These are phyloP conservation scores for Prorops nasuta DNA, from an alignment of 1,140 invertebrate genomes.

Conservation along the genomic window DNA sequence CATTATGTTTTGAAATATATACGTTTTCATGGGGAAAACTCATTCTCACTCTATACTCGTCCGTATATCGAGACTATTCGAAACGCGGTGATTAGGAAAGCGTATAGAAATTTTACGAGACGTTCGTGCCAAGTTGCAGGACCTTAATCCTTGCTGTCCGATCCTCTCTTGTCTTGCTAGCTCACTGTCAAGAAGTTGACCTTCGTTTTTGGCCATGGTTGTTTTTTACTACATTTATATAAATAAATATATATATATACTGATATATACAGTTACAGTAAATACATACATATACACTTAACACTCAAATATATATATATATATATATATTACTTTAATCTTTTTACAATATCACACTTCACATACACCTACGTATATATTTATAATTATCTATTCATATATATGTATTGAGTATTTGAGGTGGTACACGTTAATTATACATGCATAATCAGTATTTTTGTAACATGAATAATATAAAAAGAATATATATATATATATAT, in stretches of 20 bases:
- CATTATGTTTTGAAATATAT: no score
- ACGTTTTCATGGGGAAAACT: no score
- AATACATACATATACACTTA: slow-evolving; percentile 14
- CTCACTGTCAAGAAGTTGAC: slow-evolving; percentile 86
- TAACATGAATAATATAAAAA: no score
- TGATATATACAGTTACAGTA: slow-evolving; percentile 10
- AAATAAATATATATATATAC: slow-evolving; percentile 35
- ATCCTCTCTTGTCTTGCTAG: slow-evolving; percentile 53
- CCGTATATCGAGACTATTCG: no score
- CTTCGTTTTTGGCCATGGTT: slow-evolving; percentile 85
- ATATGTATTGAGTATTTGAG: slow-evolving; percentile 5
- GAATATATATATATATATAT: slow-evolving; percentile 19
- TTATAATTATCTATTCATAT: slow-evolving; percentile 8
- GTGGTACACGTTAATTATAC: no score
- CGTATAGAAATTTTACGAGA: no score
- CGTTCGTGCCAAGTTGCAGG: no score
- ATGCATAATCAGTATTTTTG: background rate
- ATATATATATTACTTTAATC: slow-evolving; percentile 18
- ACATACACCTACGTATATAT: slow-evolving; percentile 6
- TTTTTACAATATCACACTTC: background rate
- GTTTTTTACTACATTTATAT: slow-evolving; percentile 58
- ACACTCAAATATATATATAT: slow-evolving; percentile 24
- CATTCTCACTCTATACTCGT: no score
- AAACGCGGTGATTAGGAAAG: no score
- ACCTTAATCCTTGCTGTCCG: no score